These are phyloP conservation scores for Danionella dracula DNA, from an alignment of 2,797 vertebrate genomes.

Conservation along the genomic window DNA sequence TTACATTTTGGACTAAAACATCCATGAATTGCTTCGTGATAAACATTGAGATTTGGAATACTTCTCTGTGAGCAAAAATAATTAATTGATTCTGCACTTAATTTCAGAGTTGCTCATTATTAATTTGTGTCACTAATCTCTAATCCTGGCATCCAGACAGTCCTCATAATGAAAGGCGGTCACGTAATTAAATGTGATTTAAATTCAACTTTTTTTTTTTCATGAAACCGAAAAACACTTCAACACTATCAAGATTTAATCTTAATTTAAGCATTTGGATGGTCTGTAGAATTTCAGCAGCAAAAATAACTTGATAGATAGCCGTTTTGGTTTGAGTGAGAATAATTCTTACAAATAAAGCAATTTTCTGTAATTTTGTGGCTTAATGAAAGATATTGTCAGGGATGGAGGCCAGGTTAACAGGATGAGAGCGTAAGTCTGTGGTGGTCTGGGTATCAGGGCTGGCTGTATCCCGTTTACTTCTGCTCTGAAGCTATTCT, in stretches of 20 bases:
- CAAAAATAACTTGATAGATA: no score
- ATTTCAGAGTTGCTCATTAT: no score
- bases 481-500: constrained; percentile 55
- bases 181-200: not conserved
- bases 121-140: not conserved
- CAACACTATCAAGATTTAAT: no score
- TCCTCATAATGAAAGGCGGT: not conserved
- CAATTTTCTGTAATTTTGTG: constrained; percentile 41
- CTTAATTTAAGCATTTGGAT: constrained; percentile 10
- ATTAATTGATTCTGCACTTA: no score
- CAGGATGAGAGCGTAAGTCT: not conserved
- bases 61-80: not conserved
- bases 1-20: not conserved
- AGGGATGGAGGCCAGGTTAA: constrained; percentile 16
- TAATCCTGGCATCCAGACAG: not conserved
- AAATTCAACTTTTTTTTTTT: no score
- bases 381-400: constrained; percentile 36
- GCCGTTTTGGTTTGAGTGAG: no score
- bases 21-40: not conserved
- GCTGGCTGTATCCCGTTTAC: constrained; percentile 45
- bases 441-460: constrained; percentile 42
- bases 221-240: no score
- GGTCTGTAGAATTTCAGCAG: constrained; percentile 47
- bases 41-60: no score
- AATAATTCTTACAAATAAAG: constrained; percentile 58